A percentile compares a stretch with the other conserved stretches of the same genome.
Conservation (phyloP, 2,113 vertebrate genomes). For the Ovis canadensis region DNA sequence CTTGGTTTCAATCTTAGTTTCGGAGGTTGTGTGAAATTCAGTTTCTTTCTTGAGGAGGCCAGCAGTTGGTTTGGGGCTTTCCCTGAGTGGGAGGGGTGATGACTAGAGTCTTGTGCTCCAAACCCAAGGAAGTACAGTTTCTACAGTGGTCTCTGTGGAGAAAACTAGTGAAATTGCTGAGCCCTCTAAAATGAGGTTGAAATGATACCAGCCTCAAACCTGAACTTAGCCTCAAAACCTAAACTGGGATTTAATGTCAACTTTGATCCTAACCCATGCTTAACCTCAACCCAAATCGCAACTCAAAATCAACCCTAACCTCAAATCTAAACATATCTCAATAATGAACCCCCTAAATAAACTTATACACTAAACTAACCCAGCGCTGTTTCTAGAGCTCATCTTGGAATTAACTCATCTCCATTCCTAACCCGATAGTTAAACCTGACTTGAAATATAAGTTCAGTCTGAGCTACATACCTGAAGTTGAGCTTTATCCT, state of each 20-base stretch:
- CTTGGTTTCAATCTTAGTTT: conserved; percentile 71
- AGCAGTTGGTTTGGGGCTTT: conserved; percentile 59
- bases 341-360: neutral
- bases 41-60: conserved; percentile 67
- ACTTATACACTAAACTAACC: neutral
- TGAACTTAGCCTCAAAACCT: neutral
- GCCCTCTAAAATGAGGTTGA: neutral
- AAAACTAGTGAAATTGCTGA: conserved; percentile 19
- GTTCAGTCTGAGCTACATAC: neutral
- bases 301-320: neutral
- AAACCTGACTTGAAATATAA: neutral
- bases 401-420: neutral
- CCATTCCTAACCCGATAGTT: neutral
- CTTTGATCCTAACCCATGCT: neutral
- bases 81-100: conserved; percentile 56
- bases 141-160: conserved; percentile 18
- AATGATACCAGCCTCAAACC: neutral
- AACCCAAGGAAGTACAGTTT: neutral
- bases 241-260: neutral
- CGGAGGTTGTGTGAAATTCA: conserved; percentile 59
- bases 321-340: neutral
- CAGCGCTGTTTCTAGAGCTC: neutral
- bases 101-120: conserved; percentile 20
- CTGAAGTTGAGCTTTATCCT: neutral
- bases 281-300: conserved; percentile 49